Base-by-base conservation (phyloP, 2,113 vertebrate genomes). In the Datnioides undecimradiatus region DNA sequence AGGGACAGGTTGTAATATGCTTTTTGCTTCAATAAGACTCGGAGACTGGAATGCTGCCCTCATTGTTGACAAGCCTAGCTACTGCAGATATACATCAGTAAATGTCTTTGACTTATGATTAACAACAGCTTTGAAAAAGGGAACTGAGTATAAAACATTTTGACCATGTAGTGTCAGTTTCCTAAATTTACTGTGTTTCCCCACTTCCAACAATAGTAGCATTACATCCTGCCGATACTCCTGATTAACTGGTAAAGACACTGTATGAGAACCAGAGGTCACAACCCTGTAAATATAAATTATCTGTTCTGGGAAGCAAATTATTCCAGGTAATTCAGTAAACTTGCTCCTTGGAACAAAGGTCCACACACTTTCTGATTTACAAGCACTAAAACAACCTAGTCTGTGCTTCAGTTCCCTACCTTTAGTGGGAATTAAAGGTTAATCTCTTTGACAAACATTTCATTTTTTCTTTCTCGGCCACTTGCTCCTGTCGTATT, bases 131-230 rank as follows among this genome's bases (percentile, higher is more conserved):
- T 38, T 3, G 12, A 55, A 75, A 90, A 86, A 84, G 43, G 71
- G 88, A 92, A 87, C 55, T 67, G 58, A 48, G 16, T 23, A 36
- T 78, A 68, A 83, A 84, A 73, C 45, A 55, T 49, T 58, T 55
- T 1, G 19, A 29, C 62, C 33, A 17, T 31, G 6, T 10, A 23
- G n/a, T 31, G 34, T 46, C 9, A 34, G 0, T 66, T 62, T 90
- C 84, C 85, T 72, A 12, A 59, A 64, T 65, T 55, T 48, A 73
- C 36, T 73, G 58, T 64, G n/a, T 83, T 81, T 74, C 48, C 5
- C 6, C 31, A 43, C 2, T 71, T 81, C 63, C 31, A 65, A 55
- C 23, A 62, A 68, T 74, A 75, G 68, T 31, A 45, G 8, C 1
- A 3, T 29, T 40, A 51, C 8, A 74, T 65, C 27, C n/a, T n/a